Conservation (phyloP, 2,113 vertebrate species). For the Eurystomus gularis region DNA sequence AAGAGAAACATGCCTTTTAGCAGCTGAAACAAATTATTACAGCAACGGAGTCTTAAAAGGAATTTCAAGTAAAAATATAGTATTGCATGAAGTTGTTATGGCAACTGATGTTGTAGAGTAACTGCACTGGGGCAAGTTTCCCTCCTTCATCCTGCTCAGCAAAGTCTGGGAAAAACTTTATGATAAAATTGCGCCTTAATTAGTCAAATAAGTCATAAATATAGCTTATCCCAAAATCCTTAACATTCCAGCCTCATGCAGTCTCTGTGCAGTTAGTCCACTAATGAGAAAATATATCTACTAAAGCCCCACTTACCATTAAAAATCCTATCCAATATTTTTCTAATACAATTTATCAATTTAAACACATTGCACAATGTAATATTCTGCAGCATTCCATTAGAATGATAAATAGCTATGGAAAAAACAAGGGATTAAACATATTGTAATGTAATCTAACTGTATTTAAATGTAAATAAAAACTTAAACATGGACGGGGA, state of each 20-base stretch:
- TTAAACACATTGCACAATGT: constrained; percentile 78
- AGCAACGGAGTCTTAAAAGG: constrained; percentile 80
- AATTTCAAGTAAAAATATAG: constrained; percentile 80
- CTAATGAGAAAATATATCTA: constrained; percentile 83
- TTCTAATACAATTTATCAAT: constrained; percentile 80
- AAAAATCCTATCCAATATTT: constrained; percentile 75
- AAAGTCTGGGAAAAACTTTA: constrained; percentile 77
- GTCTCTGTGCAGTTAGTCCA: constrained; percentile 63
- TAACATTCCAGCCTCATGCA: constrained; percentile 69
- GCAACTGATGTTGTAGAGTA: constrained; percentile 82
- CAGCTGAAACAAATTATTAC: constrained; percentile 80
- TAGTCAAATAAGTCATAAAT: constrained; percentile 81
- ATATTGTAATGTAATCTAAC: constrained; percentile 54
- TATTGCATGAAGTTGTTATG: constrained; percentile 81
- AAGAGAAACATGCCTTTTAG: constrained; percentile 79
- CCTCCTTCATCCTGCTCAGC: constrained; percentile 72
- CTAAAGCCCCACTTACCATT: constrained; percentile 76
- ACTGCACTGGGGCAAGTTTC: constrained; percentile 78
- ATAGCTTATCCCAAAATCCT: constrained; percentile 77
- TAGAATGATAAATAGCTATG: constrained; percentile 77
- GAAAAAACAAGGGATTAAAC: constrained; percentile 68
- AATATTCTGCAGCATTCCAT: constrained; percentile 75
- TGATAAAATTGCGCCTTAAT: constrained; percentile 79
- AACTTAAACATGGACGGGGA: constrained; percentile 6
- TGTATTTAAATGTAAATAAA: constrained; percentile 67